These are phyloP conservation scores for Muricea muricata DNA, from an alignment of 92 coral and sea anemone genomes.

Conservation along the genomic window DNA sequence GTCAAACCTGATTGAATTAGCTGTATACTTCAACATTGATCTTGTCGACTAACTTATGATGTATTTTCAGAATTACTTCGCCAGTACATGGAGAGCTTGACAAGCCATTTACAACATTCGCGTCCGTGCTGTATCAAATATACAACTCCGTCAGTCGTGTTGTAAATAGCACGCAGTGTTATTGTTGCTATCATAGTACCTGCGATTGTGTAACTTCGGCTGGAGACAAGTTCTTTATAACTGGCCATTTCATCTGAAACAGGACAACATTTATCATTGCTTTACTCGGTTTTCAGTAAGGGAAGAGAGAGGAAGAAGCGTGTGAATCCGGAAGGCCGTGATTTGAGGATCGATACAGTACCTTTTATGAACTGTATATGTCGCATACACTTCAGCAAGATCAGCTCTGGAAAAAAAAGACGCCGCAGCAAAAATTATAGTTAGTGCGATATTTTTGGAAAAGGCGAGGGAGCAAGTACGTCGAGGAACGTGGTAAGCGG, in stretches of 20 bases:
- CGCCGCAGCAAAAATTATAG: background rate
- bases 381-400: conserved; percentile 27
- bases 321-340: too few relatives aligned
- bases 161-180: background rate
- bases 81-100: too few relatives aligned
- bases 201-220: background rate
- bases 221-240: conserved; percentile 1
- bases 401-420: background rate
- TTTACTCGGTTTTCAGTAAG: too few relatives aligned
- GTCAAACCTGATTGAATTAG: too few relatives aligned
- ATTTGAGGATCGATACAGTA: background rate
- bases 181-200: too few relatives aligned
- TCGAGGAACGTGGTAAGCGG: too few relatives aligned
- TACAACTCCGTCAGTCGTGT: background rate
- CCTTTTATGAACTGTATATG: conserved; percentile 32
- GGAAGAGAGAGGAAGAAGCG: background rate
- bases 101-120: too few relatives aligned
- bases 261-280: background rate
- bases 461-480: too few relatives aligned
- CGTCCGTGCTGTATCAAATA: too few relatives aligned
- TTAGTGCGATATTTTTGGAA: background rate
- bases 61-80: too few relatives aligned
- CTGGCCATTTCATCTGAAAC: conserved; percentile 9
- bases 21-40: too few relatives aligned
- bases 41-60: too few relatives aligned